Base-by-base conservation (phyloP, 2,888 invertebrate species). In the Balanococcus diminutus region DNA sequence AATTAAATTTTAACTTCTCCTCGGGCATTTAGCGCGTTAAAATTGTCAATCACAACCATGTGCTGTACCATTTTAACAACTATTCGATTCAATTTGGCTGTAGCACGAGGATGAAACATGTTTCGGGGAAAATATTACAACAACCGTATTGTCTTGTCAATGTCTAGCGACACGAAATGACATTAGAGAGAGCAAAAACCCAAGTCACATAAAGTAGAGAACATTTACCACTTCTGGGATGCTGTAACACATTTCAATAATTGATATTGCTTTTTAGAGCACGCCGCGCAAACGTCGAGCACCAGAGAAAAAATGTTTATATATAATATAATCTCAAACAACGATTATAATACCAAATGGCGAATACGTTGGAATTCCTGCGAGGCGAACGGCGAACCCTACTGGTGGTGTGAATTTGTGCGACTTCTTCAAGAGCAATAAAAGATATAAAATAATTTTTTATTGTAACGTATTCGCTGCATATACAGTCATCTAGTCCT, bases 201-300 rank as follows among this genome's bases (percentile, higher is more conserved):
- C 67, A 67, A 67, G 67, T 67, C 67, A 67, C 67, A 67, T 67
- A 67, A 56, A 56, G 56, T 22, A 56, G 56, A 56, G 67, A 67
- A 31, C 75, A 36, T 79, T 72, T 36, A 79, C 75, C 36, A 36
- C 75, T 79, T 79, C 22, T 79, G 31, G 75, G 36, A 79, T 79
- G 36, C 75, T 79, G 75, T 79, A 79, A 79, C 75, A 36, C 75
- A 79, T 79, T 79, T 79, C 36, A 79, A 79, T 36, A 36, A 79
- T 79, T 79, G 75, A 32, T 22, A 79, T 79, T 79, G 32, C 36
- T 32, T 79, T 36, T 36, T 79, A 28, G 25, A 4, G 14, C 75
- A 32, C 32, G 32, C 32, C 31, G n/a, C 56, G 19, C 22, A 19
- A 22, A 22, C 56, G 22, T 72, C 75, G 32, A 79, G n/a, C 3